Evolutionary conservation across 2,797 vertebrate genomes (phyloP).

Genomic region (Lithobates sylvaticus): DNA sequence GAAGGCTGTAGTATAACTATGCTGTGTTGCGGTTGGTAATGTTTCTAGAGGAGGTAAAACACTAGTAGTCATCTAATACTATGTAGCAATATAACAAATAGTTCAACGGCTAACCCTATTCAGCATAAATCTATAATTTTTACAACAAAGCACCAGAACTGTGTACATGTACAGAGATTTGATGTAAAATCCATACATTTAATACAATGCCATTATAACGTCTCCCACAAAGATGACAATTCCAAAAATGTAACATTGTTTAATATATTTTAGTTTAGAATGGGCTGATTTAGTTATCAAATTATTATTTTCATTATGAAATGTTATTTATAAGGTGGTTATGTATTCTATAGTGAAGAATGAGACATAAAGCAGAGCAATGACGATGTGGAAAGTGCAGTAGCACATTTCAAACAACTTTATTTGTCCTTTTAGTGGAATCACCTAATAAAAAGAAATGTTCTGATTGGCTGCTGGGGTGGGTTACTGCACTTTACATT

Average conservation of each 20-base stretch:
- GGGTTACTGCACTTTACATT: background rate
- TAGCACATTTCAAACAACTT: background rate
- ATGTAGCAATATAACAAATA: background rate
- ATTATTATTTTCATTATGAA: too few relatives aligned
- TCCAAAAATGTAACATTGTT: too few relatives aligned
- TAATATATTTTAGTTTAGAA: too few relatives aligned
- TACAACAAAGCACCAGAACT: background rate
- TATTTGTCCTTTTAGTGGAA: background rate
- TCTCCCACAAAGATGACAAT: too few relatives aligned
- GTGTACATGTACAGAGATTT: background rate
- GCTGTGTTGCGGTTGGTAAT: background rate
- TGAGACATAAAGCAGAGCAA: background rate
- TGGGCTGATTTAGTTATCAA: too few relatives aligned
- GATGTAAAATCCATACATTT: too few relatives aligned
- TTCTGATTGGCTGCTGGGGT: background rate
- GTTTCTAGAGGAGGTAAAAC: slow-evolving; percentile 21
- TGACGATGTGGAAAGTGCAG: background rate
- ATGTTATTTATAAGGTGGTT: too few relatives aligned
- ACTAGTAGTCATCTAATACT: slow-evolving; percentile 20
- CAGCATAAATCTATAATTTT: background rate
- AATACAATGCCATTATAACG: too few relatives aligned
- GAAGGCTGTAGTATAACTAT: too few relatives aligned
- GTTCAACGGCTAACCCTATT: background rate
- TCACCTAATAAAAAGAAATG: background rate
- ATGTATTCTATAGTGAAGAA: too few relatives aligned